Percentiles rank a stretch among this genome's conserved stretches.
Conservation (phyloP, 2,113 vertebrate species). For the Microcebus ravelobensis region DNA sequence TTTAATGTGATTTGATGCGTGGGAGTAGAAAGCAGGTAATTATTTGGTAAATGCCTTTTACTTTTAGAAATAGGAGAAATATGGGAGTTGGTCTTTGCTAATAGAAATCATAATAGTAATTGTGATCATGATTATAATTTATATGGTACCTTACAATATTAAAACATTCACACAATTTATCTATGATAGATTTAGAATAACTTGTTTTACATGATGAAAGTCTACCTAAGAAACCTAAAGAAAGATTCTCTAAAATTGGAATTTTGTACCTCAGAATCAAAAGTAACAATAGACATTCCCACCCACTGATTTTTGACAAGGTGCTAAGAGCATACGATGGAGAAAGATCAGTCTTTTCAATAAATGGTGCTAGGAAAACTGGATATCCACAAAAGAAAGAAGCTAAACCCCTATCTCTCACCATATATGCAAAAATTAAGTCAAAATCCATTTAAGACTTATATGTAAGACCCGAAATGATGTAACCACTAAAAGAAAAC, state of each 20-base stretch:
- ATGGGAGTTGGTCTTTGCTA: neutral
- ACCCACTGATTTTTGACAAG: neutral
- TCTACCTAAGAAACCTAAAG: neutral
- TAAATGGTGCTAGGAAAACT: neutral
- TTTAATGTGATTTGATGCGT: neutral
- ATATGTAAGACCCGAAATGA: neutral
- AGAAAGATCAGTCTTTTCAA: neutral
- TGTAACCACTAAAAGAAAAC: neutral
- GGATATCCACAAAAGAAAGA: neutral
- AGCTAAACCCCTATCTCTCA: neutral
- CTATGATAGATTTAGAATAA: neutral
- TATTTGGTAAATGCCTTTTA: constrained; percentile 26
- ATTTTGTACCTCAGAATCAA: neutral
- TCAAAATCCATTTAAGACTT: neutral
- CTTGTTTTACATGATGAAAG: neutral
- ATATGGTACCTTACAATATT: neutral
- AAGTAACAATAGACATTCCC: neutral
- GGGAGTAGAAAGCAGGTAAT: neutral
- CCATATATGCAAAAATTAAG: neutral
- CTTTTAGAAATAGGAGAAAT: constrained; percentile 16
- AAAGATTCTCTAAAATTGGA: neutral
- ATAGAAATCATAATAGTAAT: constrained; percentile 24
- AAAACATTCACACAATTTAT: neutral
- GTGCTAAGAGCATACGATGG: neutral
- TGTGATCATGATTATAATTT: neutral